A percentile compares a stretch with the other conserved stretches of the same genome.
Conservation (phyloP, 2,113 vertebrate species). For the Phoenicopterus ruber region DNA sequence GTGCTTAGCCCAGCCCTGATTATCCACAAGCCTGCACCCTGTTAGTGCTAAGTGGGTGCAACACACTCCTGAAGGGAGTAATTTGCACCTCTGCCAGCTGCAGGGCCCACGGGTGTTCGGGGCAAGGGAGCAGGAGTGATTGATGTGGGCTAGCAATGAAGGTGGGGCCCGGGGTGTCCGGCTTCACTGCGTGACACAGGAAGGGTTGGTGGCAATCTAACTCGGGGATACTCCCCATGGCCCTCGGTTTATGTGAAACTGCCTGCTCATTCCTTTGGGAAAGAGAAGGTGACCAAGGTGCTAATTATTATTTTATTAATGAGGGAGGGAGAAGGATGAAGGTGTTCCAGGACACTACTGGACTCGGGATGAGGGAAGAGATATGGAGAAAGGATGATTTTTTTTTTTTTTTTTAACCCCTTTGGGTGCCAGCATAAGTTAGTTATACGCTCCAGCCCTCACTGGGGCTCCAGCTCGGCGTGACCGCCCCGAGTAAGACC, state of each 20-base stretch:
- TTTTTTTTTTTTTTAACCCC: neutral
- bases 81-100: neutral
- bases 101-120: neutral
- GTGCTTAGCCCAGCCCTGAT: neutral
- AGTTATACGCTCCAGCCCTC: neutral
- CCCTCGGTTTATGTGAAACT: neutral
- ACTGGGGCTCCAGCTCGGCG: neutral
- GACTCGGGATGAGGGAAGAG: neutral
- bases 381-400: neutral
- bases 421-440: neutral
- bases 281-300: neutral
- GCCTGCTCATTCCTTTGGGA: neutral
- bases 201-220: neutral
- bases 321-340: neutral
- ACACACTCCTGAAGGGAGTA: accelerated
- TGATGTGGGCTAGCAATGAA: neutral
- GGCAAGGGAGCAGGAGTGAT: neutral
- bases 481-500: neutral
- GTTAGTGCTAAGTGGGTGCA: neutral
- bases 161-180: neutral
- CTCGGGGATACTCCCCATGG: neutral
- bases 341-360: neutral
- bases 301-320: conserved; percentile 21
- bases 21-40: neutral
- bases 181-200: neutral